Evolutionary conservation across 2,113 vertebrate species (phyloP), one percentile per base, ranked within the genome.

Genomic region (Thinocorus orbignyianus): DNA sequence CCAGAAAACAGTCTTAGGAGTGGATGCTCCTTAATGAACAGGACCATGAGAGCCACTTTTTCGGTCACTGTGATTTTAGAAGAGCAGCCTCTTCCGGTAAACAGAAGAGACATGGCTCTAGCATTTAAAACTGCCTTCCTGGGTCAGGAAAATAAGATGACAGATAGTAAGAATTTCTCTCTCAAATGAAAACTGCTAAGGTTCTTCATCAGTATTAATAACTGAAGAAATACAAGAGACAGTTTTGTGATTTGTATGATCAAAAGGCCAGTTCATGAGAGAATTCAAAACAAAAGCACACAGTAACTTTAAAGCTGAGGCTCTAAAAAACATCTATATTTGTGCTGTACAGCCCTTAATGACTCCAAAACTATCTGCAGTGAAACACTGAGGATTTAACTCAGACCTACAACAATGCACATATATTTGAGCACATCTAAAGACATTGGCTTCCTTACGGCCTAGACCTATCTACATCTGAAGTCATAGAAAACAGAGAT

Each of bases 401-500:
- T 55, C 54, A 49, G 22, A 11, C 10, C 14, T 41, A 41, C 35
- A 46, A 13, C 2, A 48, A 11, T 0, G 2, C 62, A 46, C 19
- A 55, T 2, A 6, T 2, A 33, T 28, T 9, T 35, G 39, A 71
- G 51, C 35, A 28, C 14, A 26, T 5, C 35, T 5, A 37, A 68
- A 68, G 54, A 44, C 25, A 26, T 11, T 7, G 4, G 14, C 8
- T 33, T 42, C 42, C 54, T 35, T 11, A 1, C 13, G n/a, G 20
- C 8, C 33, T 4, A 6, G 28, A 37, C 49, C 51, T 9, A 39
- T 5, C 24, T 26, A 16, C 28, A 25, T 14, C 71, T 44, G 42
- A 30, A 81, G 7, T 7, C 1, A 0, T 10, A 37, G 31, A 9
- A 70, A 57, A 13, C 0, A 17, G 23, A 76, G 20, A 28, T 11